Evolutionary conservation across 2,888 invertebrate species (phyloP).

Genomic region (Noctua janthe): DNA sequence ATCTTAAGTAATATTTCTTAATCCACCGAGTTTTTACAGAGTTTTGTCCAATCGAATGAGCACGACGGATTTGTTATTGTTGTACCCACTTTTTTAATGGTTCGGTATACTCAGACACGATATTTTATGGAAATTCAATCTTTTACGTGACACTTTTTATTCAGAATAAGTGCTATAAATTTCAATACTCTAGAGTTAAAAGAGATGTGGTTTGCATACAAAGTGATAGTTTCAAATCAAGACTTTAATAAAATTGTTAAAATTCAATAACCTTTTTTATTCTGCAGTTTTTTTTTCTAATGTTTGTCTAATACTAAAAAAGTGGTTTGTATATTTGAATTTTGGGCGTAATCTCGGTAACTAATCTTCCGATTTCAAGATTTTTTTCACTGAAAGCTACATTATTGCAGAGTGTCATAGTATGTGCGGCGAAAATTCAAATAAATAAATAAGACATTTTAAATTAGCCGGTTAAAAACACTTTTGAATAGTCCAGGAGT

Average conservation of each 20-base stretch:
- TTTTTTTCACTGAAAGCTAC: too few species aligned
- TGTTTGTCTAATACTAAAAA: neutral
- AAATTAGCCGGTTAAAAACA: too few species aligned
- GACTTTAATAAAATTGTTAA: neutral
- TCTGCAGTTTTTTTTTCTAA: neutral
- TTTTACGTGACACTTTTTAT: conserved; percentile 53
- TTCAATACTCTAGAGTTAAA: conserved; percentile 37
- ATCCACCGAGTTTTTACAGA: conserved; percentile 5
- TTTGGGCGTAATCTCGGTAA: neutral
- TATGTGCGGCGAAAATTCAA: neutral
- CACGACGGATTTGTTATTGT: conserved; percentile 43
- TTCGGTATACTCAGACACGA: conserved; percentile 21
- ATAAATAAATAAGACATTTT: neutral
- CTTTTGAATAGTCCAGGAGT: too few species aligned
- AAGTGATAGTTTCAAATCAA: conserved; percentile 19
- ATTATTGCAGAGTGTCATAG: too few species aligned
- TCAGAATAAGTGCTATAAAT: conserved; percentile 4
- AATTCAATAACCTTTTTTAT: neutral
- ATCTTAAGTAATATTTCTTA: conserved; percentile 4
- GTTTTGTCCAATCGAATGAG: conserved; percentile 32
- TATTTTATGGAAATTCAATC: conserved; percentile 54
- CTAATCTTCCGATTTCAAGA: too few species aligned
- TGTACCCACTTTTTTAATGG: conserved; percentile 36
- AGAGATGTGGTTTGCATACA: conserved; percentile 14
- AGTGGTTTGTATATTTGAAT: too few species aligned